phyloP scores from a whole-genome alignment of 2,888 invertebrate species.

The Elegia similella region DNA sequence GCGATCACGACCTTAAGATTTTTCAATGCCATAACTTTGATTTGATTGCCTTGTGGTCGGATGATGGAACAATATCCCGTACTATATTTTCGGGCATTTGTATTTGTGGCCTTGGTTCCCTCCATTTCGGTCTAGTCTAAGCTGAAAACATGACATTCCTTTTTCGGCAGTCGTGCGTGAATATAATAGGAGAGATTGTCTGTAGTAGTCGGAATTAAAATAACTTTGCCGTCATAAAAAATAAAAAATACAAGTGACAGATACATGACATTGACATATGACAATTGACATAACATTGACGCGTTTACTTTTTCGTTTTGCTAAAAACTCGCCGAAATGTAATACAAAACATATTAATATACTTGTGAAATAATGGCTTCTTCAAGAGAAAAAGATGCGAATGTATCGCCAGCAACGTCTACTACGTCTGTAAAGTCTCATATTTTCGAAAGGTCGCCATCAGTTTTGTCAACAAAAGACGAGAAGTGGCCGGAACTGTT shows the following conservation, averaged over 20 bases:
- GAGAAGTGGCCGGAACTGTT: conserved; percentile 79
- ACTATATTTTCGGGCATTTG: no score
- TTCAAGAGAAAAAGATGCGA: conserved; percentile 51
- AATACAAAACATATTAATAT: conserved; percentile 21
- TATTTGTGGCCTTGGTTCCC: no score
- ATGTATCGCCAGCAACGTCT: conserved; percentile 61
- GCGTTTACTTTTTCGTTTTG: conserved; percentile 29
- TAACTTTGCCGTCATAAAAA: neutral
- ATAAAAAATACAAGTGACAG: neutral
- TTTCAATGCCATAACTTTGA: no score
- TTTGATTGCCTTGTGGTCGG: no score
- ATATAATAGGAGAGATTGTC: no score
- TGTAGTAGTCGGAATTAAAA: no score
- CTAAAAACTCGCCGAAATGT: conserved; percentile 21
- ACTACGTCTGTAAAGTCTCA: conserved; percentile 57
- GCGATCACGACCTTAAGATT: no score
- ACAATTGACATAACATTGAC: conserved; percentile 26
- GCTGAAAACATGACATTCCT: no score
- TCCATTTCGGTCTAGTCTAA: no score
- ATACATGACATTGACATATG: conserved; percentile 24
- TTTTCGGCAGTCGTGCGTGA: no score
- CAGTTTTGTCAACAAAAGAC: conserved; percentile 60
- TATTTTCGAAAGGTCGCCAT: conserved; percentile 63
- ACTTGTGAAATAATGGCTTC: conserved; percentile 57
- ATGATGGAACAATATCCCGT: no score